These are phyloP conservation scores for Megamerina dolium DNA, from an alignment of 2,888 invertebrate genomes.

Conservation along the genomic window DNA sequence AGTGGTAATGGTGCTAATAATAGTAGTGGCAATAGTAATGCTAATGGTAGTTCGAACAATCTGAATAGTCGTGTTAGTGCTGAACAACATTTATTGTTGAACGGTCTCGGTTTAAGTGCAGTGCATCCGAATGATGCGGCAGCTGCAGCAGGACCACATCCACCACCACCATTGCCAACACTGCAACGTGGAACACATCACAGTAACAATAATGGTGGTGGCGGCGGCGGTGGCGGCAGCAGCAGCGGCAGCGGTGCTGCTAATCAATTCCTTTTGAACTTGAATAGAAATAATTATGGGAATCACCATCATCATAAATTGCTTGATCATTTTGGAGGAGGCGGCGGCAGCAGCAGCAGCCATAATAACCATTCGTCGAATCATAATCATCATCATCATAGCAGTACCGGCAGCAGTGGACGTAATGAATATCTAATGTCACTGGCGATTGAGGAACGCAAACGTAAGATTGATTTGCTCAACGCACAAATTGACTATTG, in stretches of 20 bases:
- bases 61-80: constrained; percentile 25
- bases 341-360: constrained; percentile 11
- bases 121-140: too few species aligned
- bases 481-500: constrained; percentile 48
- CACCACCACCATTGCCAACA: constrained; percentile 22
- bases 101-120: constrained; percentile 38
- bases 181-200: constrained; percentile 16
- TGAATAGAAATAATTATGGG: constrained; percentile 5
- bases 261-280: constrained; percentile 19
- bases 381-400: constrained; percentile 11
- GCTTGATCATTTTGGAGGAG: neutral
- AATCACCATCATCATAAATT: constrained; percentile 8
- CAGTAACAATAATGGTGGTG: neutral
- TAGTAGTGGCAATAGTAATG: constrained; percentile 12
- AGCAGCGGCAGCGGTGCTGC: constrained; percentile 1
- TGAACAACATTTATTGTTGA: constrained; percentile 36
- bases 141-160: constrained; percentile 18
- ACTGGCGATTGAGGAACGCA: constrained; percentile 45
- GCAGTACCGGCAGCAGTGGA: constrained; percentile 15
- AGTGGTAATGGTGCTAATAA: constrained; percentile 10
- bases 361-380: constrained; percentile 27
- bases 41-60: constrained; percentile 7
- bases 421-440: constrained; percentile 41
- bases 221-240: constrained; percentile 7
- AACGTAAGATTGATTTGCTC: constrained; percentile 43